Evolutionary conservation across 1,140 invertebrate species (phyloP).

Genomic region (Anastrepha obliqua): DNA sequence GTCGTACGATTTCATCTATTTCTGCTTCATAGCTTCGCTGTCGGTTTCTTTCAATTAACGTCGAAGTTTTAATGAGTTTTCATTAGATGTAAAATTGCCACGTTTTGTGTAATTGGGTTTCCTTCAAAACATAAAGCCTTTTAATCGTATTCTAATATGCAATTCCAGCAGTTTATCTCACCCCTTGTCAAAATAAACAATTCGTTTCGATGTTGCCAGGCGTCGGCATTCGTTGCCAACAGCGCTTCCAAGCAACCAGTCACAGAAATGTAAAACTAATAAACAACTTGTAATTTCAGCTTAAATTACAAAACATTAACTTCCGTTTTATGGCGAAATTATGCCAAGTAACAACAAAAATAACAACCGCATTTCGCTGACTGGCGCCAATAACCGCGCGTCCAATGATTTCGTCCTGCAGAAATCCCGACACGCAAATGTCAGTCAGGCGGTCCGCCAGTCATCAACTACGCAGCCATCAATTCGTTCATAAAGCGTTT

Average conservation of each 20-base stretch:
- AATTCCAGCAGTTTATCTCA: not conserved
- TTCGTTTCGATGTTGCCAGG: slow-evolving; percentile 30
- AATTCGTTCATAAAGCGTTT: not conserved
- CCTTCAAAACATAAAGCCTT: not conserved
- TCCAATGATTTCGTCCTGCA: not conserved
- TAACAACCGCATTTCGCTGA: not conserved
- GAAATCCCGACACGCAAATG: no score
- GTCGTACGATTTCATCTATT: not conserved
- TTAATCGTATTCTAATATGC: slow-evolving; percentile 6
- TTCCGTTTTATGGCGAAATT: slow-evolving; percentile 35
- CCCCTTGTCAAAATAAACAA: slow-evolving; percentile 14
- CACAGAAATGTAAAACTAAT: slow-evolving; percentile 41
- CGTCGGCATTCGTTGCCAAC: not conserved
- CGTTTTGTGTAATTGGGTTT: slow-evolving; percentile 3
- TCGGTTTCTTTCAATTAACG: not conserved
- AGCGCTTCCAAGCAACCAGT: not conserved
- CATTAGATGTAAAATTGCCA: slow-evolving; percentile 25
- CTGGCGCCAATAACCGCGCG: not conserved
- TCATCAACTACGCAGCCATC: not conserved
- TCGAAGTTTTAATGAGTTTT: slow-evolving; percentile 39
- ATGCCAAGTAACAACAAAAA: not conserved
- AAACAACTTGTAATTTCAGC: slow-evolving; percentile 52
- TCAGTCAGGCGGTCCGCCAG: no score
- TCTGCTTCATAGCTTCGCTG: not conserved
- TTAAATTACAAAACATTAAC: slow-evolving; percentile 43